Evolutionary conservation across 1,140 invertebrate species (phyloP), one percentile per base, ranked within the genome.

Genomic region (Asobara japonica): DNA sequence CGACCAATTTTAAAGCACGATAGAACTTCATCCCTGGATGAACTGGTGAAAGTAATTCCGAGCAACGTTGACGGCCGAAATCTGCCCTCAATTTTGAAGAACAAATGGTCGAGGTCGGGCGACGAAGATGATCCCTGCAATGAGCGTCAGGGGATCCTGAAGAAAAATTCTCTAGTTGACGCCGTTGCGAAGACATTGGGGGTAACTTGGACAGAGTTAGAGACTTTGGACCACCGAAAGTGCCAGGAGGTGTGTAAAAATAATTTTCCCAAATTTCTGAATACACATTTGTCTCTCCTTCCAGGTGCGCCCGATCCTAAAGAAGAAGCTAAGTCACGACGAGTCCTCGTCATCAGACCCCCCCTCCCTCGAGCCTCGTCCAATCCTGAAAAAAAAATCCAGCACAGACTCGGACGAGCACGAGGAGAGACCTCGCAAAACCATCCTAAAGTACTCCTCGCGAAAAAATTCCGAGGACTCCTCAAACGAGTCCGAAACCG

Each of bases 351-450:
- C 83, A 0, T 80, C 79, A 27, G 85, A 85, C 66, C 79, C 79
- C 8, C 76, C 80, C 0, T 85, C 81, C 6, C 68, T 84, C 10
- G 85, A 86, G 25, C 84, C 85, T 11, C 76, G 85, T 81, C 94
- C 94, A 0, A 96, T 95, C 79, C 79, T 96, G 7, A 96, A 96
- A 79, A 96, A 96, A 82, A 95, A 95, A 80, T 92, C 92, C 0
- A 94, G 91, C 62, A 91, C 91, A 0, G 95, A 96, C 76, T 91
- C 91, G 5, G 94, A 95, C 68, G 93, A 95, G 77, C 88, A 91
- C 71, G 92, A 93, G 25, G 91, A 93, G 30, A 89, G 88, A 66
- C 90, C 90, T 0, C 93, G 91, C 69, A 93, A 91, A 78, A 94
- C 95, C 11, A 96, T 96, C 71, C 84, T 96, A 0, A 96, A 96